A percentile compares a stretch with the other conserved stretches of the same genome.
Evolutionary conservation across 2,113 vertebrate species (phyloP).

Genomic region (Mionectes macconnelli): DNA sequence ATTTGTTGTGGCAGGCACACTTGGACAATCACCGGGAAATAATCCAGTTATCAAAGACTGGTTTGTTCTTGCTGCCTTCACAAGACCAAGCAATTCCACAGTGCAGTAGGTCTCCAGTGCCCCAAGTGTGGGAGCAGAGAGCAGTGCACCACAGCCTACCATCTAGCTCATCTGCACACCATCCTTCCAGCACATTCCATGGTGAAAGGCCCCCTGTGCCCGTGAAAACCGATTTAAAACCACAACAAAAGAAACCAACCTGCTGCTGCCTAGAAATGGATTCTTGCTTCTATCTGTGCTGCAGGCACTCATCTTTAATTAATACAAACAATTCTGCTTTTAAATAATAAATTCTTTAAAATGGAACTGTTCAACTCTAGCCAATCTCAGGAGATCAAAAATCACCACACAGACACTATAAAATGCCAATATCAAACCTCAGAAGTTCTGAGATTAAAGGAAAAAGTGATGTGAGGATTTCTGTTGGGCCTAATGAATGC

Average conservation of each 20-base stretch:
- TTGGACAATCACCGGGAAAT: neutral
- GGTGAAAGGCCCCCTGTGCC: neutral
- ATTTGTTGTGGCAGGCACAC: rapidly evolving
- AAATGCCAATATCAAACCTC: neutral
- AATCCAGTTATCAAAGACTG: neutral
- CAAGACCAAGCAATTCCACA: neutral
- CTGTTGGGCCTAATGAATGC: neutral
- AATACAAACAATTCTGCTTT: neutral
- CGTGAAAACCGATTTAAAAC: neutral
- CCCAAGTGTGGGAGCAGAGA: neutral
- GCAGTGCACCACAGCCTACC: neutral
- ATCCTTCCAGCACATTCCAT: neutral
- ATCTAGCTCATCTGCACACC: neutral
- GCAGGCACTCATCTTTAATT: slow-evolving; percentile 46
- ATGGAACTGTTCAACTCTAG: neutral
- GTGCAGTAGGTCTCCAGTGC: neutral
- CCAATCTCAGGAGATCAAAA: neutral
- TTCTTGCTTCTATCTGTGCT: neutral
- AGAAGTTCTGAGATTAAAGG: neutral
- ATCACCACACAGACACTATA: neutral
- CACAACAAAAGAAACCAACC: neutral
- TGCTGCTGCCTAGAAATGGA: neutral
- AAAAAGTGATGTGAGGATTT: neutral
- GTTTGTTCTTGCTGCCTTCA: neutral
- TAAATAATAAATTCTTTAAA: slow-evolving; percentile 53